phyloP scores from a whole-genome alignment of 2,113 vertebrate genomes.

The Scolopax mira region DNA sequence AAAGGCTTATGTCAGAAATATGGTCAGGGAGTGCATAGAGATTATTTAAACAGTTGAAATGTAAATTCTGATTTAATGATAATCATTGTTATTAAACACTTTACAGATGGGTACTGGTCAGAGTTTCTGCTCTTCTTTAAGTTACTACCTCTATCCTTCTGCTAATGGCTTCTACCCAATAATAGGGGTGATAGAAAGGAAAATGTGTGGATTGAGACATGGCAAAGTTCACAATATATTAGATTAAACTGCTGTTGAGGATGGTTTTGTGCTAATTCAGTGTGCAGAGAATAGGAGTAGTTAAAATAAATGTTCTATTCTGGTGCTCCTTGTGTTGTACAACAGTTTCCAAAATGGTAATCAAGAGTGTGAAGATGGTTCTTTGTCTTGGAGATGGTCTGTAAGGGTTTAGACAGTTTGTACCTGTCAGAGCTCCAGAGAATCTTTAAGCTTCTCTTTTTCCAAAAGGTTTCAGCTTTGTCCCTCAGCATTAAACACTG shows the following conservation, averaged over 20 bases:
- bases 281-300: background rate
- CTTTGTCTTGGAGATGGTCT: background rate
- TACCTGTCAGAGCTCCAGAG: background rate
- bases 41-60: background rate
- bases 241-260: background rate
- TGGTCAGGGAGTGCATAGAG: background rate
- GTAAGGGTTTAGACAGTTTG: background rate
- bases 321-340: background rate
- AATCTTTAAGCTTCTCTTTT: background rate
- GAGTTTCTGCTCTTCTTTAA: background rate
- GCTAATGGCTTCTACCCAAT: background rate
- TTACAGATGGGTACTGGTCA: background rate
- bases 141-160: background rate
- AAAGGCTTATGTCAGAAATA: background rate
- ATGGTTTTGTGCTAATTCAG: background rate
- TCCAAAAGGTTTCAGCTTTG: background rate
- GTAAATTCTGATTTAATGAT: background rate
- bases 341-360: background rate
- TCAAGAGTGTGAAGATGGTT: background rate
- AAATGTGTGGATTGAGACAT: background rate
- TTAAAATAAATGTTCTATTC: background rate
- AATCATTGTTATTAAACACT: background rate
- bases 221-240: background rate
- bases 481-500: background rate
- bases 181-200: background rate